Base-by-base conservation (phyloP, 2,113 vertebrate species). In the Pterocles burchelli region DNA sequence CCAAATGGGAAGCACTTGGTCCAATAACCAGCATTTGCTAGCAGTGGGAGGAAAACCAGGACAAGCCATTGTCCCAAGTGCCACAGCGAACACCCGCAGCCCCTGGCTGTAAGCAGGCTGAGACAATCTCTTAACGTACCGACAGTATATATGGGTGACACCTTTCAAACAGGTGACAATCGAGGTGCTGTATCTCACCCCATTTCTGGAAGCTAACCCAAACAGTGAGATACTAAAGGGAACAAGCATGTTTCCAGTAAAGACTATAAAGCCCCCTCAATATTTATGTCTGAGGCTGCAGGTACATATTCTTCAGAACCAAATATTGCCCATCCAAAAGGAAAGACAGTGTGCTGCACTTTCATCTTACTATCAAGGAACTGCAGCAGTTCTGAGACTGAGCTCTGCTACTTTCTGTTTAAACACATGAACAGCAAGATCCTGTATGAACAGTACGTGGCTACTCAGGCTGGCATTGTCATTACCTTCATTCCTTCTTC, bases 401-500 rank as follows among this genome's bases (percentile, higher is more conserved):
- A 62, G 18, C 57, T 87, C 38, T 77, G 38, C 28, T 43, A 11
- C 26, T 73, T 41, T 57, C 19, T 51, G 38, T 46, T 84, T 63
- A 48, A 86, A 46, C 0, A 73, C 26, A 86, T 52, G 57, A 89
- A 62, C 20, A 87, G 41, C 70, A 75, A 70, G 28, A 83, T 3
- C 33, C 19, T 22, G 29, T 36, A 17, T 14, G 48, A 88, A 46
- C 28, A 65, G 6, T 6, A 57, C 59, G 15, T 7, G 19, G 89
- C 33, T 61, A 21, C 65, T 84, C 12, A 29, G 67, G 62, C 3
- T 62, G 16, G 25, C n/a, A 58, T 4, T 41, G 38, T 51, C 7
- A 4, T 97, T 98, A 99, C 99, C 99, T 99, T 98, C 98, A 99
- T 97, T 91, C 99, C 99, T 78, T 99, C 99, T 96, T 99, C 99